Evolutionary conservation across 2,797 vertebrate species (phyloP).

Genomic region (Orestias chungarensis): DNA sequence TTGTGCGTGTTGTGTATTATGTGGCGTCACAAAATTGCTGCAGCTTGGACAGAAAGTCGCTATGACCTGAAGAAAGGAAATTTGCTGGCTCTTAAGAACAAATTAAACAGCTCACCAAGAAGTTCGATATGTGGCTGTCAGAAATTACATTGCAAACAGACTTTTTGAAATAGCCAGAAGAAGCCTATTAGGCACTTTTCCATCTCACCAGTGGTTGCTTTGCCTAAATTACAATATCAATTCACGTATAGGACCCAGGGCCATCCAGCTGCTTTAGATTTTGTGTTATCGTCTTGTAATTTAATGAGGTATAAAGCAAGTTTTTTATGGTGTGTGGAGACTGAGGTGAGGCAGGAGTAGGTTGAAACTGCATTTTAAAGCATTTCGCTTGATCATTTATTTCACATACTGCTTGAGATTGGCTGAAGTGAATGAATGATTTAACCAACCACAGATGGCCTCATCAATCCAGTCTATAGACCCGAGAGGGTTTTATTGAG

Average conservation of each 20-base stretch:
- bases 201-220: not conserved
- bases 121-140: not conserved
- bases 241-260: not conserved
- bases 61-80: conserved; percentile 10
- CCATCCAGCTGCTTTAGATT: not conserved
- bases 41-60: conserved; percentile 2
- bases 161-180: conserved; percentile 3
- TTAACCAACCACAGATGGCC: not conserved
- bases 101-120: conserved; percentile 5
- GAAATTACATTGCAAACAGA: conserved; percentile 3
- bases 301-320: not conserved
- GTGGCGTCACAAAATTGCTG: conserved; percentile 9
- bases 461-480: conserved; percentile 15
- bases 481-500: not conserved
- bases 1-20: not conserved
- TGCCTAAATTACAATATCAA: not conserved
- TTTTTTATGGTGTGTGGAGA: not conserved
- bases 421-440: conserved; percentile 15
- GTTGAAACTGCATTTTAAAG: not conserved
- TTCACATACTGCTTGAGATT: not conserved
- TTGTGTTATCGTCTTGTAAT: conserved; percentile 4
- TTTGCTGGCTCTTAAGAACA: conserved; percentile 15
- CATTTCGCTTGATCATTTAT: not conserved
- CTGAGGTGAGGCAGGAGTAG: not conserved
- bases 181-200: conserved; percentile 2